Evolutionary conservation across 2,113 vertebrate genomes (phyloP).

Genomic region (Macquaria ambigua): DNA sequence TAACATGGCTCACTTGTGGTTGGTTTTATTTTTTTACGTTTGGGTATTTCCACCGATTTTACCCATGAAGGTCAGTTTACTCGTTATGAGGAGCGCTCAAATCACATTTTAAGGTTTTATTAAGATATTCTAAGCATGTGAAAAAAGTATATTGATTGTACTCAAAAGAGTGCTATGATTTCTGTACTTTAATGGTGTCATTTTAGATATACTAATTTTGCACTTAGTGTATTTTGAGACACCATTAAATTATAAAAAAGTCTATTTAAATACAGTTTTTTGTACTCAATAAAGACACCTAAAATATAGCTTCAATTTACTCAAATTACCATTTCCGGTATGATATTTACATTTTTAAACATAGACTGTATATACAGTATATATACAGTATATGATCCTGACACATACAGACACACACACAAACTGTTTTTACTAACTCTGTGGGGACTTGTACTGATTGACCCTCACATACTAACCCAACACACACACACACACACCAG

Average conservation of each 20-base stretch:
- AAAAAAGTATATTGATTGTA: neutral
- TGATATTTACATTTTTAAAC: neutral
- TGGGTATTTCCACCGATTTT: neutral
- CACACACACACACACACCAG: too few species aligned
- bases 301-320: neutral
- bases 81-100: neutral
- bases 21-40: constrained; percentile 24
- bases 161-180: neutral
- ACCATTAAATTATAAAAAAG: neutral
- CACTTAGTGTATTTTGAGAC: neutral
- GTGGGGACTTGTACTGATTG: too few species aligned
- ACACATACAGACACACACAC: too few species aligned
- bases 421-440: too few species aligned
- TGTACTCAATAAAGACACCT: neutral
- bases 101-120: neutral
- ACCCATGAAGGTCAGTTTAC: neutral
- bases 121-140: neutral
- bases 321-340: neutral
- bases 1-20: constrained; percentile 59
- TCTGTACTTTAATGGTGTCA: neutral
- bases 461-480: too few species aligned
- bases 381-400: too few species aligned
- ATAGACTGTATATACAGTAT: too few species aligned
- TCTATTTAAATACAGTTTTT: neutral
- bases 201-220: neutral